phyloP scores from a whole-genome alignment of 2,113 vertebrate genomes.

The Bufo gargarizans region DNA sequence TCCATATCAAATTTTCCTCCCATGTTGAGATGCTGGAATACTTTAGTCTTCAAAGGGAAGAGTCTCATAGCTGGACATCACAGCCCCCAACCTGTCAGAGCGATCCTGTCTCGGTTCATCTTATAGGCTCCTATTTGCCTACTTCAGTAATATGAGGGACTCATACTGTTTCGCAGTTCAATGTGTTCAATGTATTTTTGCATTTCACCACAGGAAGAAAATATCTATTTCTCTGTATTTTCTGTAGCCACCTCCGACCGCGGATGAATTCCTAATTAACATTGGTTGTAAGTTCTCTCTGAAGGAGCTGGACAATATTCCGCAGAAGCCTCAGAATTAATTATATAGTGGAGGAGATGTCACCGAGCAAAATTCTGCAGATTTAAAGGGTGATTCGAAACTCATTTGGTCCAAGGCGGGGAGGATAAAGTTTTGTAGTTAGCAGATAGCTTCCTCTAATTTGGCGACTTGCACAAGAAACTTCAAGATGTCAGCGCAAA shows the following conservation, averaged over 20 bases:
- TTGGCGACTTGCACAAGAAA: not conserved
- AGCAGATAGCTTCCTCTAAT: not conserved
- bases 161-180: not conserved
- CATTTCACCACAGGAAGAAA: not conserved
- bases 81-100: not conserved
- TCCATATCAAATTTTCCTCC: not conserved
- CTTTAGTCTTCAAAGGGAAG: too few relatives aligned
- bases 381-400: slow-evolving; percentile 6
- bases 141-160: not conserved
- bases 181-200: not conserved
- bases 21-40: not conserved
- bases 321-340: not conserved
- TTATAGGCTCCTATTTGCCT: not conserved
- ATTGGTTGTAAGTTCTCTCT: not conserved
- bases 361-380: not conserved
- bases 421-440: not conserved
- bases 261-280: not conserved
- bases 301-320: not conserved
- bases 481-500: not conserved
- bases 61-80: not conserved
- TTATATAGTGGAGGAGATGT: not conserved
- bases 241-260: not conserved
- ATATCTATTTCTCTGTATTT: not conserved
- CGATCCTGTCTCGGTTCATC: not conserved
- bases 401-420: not conserved